Evolutionary conservation across 2,797 vertebrate genomes (phyloP).

Genomic region (Cryptoprocta ferox): DNA sequence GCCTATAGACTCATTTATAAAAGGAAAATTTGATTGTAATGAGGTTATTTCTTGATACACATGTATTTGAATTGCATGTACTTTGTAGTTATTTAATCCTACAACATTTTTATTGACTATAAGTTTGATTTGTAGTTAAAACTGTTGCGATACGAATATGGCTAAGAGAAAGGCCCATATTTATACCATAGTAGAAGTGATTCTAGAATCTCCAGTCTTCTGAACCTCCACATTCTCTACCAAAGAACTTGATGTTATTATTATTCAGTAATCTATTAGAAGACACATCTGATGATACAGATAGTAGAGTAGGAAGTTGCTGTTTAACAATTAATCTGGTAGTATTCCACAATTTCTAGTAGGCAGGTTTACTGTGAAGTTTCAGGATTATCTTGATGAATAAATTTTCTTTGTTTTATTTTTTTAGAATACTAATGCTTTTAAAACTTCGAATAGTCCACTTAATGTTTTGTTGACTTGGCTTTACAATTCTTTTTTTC

Average conservation of each 20-base stretch:
- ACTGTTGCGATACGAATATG: neutral
- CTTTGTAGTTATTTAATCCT: conserved; percentile 11
- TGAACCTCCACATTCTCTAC: neutral
- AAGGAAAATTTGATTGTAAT: neutral
- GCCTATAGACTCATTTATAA: neutral
- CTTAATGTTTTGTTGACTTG: conserved; percentile 33
- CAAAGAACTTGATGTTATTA: conserved; percentile 39
- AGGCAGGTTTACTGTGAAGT: conserved; percentile 45
- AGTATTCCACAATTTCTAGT: neutral
- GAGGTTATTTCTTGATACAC: conserved; percentile 14
- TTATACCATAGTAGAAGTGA: neutral
- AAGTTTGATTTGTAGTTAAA: conserved; percentile 58
- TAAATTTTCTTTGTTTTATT: conserved; percentile 48
- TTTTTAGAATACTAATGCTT: conserved; percentile 37
- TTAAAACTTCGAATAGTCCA: conserved; percentile 51
- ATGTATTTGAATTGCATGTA: conserved; percentile 16
- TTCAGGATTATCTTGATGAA: conserved; percentile 25
- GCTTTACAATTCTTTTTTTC: conserved; percentile 51
- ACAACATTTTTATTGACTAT: neutral
- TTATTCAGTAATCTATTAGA: neutral
- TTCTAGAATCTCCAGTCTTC: conserved; percentile 24
- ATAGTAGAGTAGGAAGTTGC: conserved; percentile 28
- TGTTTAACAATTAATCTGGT: neutral
- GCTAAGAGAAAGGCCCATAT: neutral
- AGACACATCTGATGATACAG: neutral